Evolutionary conservation across 2,113 vertebrate genomes (phyloP), one percentile per base, ranked within the genome.

Genomic region (Odobenus rosmarus): DNA sequence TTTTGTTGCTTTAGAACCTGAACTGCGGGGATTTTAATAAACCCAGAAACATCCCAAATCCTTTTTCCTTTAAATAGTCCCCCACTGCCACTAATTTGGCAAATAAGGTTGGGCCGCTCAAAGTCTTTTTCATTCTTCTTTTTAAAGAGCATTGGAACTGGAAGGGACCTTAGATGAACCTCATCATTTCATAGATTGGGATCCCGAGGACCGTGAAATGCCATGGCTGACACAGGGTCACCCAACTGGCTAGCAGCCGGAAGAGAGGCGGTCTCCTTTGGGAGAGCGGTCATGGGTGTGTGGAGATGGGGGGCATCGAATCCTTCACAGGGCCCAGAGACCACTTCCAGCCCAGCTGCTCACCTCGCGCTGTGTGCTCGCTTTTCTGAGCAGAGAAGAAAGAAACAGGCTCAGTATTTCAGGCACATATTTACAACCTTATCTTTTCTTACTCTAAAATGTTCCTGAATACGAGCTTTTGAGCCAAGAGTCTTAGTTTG

Each of bases 401-500:
- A 88, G 93, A 57, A 72, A 67, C 80, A 64, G 76, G 31, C 61
- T 95, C 33, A 26, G n/a, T 76, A 74, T 74, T 94, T 91, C 81
- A 92, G 61, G 79, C 90, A 59, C 31, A 11, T 49, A 89, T 71
- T 96, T 94, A 91, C 39, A 64, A 74, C 49, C 46, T 96, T 77
- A 88, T 94, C 80, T 82, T 90, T 86, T 92, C 94, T 93, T 96
- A 92, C 88, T 94, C 39, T 84, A 88, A 88, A 85, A 64, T 71
- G 62, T 93, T 96, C 57, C 87, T n/a, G 85, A 87, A 92, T 49
- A 81, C 62, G 77, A 74, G 46, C 24, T 93, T 98, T 85, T 49
- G 39, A 97, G 87, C 82, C 91, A 83, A 88, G 85, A 92, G 59
- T 79, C 93, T 98, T 92, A 49, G 49, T 93, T 97, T 97, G 84